Evolutionary conservation across 2,797 vertebrate genomes (phyloP).

Genomic region (Mormyrus hasselquistii): DNA sequence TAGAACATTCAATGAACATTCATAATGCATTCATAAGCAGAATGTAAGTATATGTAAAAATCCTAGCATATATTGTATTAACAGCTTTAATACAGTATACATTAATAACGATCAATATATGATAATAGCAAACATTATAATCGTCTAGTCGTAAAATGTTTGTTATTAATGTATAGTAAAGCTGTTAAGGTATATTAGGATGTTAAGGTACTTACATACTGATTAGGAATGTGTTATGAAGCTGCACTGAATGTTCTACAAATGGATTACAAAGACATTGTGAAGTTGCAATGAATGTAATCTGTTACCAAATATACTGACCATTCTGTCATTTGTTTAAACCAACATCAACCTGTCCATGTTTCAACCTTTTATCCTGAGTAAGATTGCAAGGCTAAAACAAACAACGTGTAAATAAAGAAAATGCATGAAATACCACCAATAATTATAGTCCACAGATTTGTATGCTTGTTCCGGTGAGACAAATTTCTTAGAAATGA

Average conservation of each 20-base stretch:
- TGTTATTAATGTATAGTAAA: not conserved
- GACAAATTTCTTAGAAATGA: not conserved
- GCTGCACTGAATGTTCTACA: not conserved
- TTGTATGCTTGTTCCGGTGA: not conserved
- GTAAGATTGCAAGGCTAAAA: not conserved
- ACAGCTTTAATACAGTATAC: not conserved
- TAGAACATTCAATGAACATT: not conserved
- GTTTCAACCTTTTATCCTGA: not conserved
- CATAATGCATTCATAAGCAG: not conserved
- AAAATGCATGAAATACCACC: not conserved
- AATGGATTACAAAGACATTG: not conserved
- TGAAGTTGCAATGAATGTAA: not conserved
- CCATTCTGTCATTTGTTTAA: not conserved
- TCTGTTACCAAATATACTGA: not conserved
- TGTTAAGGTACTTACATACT: not conserved
- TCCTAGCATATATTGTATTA: not conserved
- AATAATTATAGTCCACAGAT: not conserved
- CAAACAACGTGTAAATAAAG: not conserved
- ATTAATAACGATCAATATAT: not conserved
- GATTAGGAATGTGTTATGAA: not conserved
- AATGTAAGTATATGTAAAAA: not conserved
- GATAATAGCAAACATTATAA: not conserved
- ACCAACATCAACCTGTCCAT: not conserved
- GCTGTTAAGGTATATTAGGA: not conserved
- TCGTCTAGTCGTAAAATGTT: not conserved